Percentiles rank a stretch among this genome's conserved stretches.
Conservation (phyloP, 2,113 vertebrate species). For the Aegithalos caudatus region DNA sequence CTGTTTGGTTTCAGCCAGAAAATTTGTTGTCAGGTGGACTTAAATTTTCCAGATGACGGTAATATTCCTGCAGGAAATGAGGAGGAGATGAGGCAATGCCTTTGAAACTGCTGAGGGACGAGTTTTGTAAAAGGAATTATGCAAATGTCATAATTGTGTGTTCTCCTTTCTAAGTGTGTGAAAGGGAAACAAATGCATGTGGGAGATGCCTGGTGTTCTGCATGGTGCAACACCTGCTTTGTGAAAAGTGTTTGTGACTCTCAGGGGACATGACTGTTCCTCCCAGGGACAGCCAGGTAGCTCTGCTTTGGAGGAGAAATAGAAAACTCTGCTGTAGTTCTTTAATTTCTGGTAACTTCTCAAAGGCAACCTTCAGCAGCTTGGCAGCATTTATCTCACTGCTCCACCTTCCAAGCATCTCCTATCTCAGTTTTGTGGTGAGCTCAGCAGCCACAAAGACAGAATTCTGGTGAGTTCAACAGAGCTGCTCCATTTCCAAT, state of each 20-base stretch:
- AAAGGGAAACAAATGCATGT: not conserved
- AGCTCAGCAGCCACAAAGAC: not conserved
- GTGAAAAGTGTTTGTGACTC: not conserved
- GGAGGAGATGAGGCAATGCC: not conserved
- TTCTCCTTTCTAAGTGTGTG: not conserved
- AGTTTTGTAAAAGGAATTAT: not conserved
- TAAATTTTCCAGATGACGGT: slow-evolving; percentile 1
- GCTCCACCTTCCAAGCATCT: not conserved
- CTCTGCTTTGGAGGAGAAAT: not conserved
- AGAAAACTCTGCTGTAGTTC: not conserved
- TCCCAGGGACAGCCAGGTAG: not conserved
- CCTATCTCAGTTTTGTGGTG: not conserved
- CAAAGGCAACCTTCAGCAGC: not conserved
- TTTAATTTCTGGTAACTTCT: not conserved
- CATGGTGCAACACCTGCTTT: not conserved
- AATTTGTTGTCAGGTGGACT: not conserved
- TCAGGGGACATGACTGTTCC: not conserved
- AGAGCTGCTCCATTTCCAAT: not conserved
- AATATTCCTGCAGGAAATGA: not conserved
- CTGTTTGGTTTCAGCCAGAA: not conserved
- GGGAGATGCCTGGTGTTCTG: not conserved
- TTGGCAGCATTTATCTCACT: not conserved
- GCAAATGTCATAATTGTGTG: not conserved
- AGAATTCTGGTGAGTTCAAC: not conserved
- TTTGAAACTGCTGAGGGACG: not conserved